Evolutionary conservation across 2,113 vertebrate genomes (phyloP).

Genomic region (Epinephelus fuscoguttatus): DNA sequence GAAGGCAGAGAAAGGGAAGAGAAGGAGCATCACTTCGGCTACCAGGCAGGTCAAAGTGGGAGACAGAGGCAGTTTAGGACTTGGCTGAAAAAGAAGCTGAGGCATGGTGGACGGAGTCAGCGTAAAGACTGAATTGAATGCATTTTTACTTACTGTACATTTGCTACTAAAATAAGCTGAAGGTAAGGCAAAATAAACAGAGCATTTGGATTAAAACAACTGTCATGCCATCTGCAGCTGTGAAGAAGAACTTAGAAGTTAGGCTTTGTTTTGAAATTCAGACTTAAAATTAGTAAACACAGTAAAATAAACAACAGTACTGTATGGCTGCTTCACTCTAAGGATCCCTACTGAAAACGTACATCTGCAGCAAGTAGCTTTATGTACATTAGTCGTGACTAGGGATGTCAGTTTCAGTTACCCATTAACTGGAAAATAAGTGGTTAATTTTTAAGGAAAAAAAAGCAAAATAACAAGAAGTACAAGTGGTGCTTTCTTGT

Average conservation of each 20-base stretch:
- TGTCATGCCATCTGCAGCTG: conserved; percentile 24
- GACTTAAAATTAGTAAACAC: background rate
- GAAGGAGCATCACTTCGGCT: conserved; percentile 89
- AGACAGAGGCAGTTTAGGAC: conserved; percentile 82
- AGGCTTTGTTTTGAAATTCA: conserved; percentile 4
- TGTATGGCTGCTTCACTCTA: background rate
- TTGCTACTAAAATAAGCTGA: conserved; percentile 82
- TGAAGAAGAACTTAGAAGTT: conserved; percentile 1
- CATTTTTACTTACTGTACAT: conserved; percentile 96
- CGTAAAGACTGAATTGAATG: conserved; percentile 93
- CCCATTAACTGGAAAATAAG: too few relatives aligned
- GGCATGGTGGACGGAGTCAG: conserved; percentile 85
- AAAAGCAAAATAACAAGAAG: too few relatives aligned
- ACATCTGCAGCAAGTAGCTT: background rate
- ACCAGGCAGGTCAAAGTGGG: conserved; percentile 87
- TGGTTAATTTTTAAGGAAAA: too few relatives aligned
- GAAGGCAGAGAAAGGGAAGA: conserved; percentile 53
- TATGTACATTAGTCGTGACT: background rate
- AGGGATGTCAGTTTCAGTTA: too few relatives aligned
- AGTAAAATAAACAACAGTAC: background rate
- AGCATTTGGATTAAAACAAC: background rate
- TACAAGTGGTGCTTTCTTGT: too few relatives aligned
- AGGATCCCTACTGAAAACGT: background rate
- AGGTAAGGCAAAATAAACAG: conserved; percentile 29
- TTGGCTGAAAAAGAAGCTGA: conserved; percentile 88